These are phyloP conservation scores for Drosophila santomea DNA, from an alignment of 1,140 invertebrate genomes.

Conservation along the genomic window DNA sequence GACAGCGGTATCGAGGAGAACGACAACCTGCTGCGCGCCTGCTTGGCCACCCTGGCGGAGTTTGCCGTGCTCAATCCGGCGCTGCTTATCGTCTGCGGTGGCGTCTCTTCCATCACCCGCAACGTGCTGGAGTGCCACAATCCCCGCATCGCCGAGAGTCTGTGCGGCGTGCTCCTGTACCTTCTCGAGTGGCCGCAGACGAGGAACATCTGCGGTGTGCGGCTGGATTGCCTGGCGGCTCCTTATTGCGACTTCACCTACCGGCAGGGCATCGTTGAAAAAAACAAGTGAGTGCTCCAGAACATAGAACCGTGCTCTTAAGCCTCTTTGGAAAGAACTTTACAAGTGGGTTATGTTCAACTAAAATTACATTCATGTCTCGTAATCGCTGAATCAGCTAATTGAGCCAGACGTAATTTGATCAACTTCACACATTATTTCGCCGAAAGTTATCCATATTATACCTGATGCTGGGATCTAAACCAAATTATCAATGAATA, in stretches of 20 bases:
- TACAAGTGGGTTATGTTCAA: no score
- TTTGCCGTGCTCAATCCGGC: conserved; percentile 93
- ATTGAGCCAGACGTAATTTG: neutral
- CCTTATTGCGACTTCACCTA: conserved; percentile 97
- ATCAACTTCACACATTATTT: neutral
- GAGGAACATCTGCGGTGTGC: conserved; percentile 89
- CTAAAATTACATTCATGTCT: neutral
- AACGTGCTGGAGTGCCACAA: conserved; percentile 93
- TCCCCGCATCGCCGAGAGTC: conserved; percentile 92
- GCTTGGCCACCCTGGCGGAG: conserved; percentile 94
- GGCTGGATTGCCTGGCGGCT: conserved; percentile 93
- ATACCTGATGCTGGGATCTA: neutral
- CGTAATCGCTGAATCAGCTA: neutral
- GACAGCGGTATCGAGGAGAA: conserved; percentile 91
- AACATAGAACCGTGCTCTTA: no score
- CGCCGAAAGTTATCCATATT: neutral
- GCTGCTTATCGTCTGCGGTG: conserved; percentile 92
- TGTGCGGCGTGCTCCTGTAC: conserved; percentile 94
- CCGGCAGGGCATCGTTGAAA: conserved; percentile 87
- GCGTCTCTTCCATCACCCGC: conserved; percentile 92
- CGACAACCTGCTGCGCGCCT: conserved; percentile 92
- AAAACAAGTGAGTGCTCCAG: conserved; percentile 85
- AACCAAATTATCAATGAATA: no score
- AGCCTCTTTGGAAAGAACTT: no score
- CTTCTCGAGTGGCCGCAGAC: conserved; percentile 95